Base-by-base conservation (phyloP, 2,888 invertebrate genomes). In the Synergus laeviventris region DNA sequence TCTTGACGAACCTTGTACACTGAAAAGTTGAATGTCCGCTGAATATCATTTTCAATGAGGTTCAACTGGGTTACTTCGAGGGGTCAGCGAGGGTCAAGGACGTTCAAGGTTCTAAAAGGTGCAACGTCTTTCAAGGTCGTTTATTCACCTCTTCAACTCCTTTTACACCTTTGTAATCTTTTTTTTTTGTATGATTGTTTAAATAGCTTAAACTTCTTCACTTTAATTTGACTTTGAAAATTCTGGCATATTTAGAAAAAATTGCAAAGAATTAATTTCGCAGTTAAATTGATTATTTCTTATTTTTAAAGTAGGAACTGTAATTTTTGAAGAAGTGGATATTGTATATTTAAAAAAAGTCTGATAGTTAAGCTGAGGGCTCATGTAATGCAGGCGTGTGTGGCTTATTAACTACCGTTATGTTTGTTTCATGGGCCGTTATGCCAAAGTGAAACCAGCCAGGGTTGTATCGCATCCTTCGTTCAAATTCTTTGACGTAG, bases 391-490 rank as follows among this genome's bases (percentile, higher is more conserved):
- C 59, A 49, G 59, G 21, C 42, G 31, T 74, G 73, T 83, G 85
- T 74, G 84, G 87, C 84, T 89, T 87, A 86, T 91, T 91, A 86
- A 91, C 87, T 85, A 90, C 89, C 87, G 90, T 90, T 90, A 90
- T 87, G 86, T 89, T 89, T 90, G 88, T 89, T 88, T n/a, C n/a
- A n/a, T 88, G 87, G 89, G 90, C 90, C 90, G 90, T 90, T 90
- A 90, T 89, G 85, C 86, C 86, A 85, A 89, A 90, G 89, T 90
- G 87, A 89, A 90, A 88, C 86, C 85, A 78, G 82, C 80, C 79
- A 56, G 56, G 38, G 77, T 79, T 78, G 75, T 80, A 79, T 78
- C 80, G 77, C 77, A 79, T 81, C 81, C 79, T 73, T 75, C 66
- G 77, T 76, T 70, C 75, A 77, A 79, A 73, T 80, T 82, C 78